Percentiles rank a stretch among this genome's conserved stretches.
These are phyloP conservation scores for Gambelia wislizenii DNA, from an alignment of 2,797 vertebrate genomes.

Conservation along the genomic window DNA sequence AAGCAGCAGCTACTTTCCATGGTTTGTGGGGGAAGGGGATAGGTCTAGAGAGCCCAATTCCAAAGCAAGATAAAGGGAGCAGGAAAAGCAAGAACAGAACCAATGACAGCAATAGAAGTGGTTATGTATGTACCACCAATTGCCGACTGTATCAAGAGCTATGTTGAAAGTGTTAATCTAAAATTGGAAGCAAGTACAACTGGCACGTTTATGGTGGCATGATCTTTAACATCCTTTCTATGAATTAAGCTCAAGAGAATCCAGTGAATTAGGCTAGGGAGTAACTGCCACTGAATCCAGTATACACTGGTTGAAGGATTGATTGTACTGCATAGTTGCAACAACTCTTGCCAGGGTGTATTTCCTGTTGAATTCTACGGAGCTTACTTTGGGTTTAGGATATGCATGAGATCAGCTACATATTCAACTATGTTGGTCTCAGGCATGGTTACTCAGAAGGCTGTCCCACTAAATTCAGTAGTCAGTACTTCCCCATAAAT, in stretches of 20 bases:
- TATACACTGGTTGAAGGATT: not conserved
- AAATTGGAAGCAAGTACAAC: not conserved
- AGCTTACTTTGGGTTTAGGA: not conserved
- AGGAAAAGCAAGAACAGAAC: not conserved
- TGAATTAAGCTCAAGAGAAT: not conserved
- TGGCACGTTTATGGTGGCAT: not conserved
- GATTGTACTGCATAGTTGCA: not conserved
- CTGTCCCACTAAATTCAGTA: too few relatives aligned
- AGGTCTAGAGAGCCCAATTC: too few relatives aligned
- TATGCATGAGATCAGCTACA: not conserved
- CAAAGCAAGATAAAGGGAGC: not conserved
- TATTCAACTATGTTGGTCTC: not conserved
- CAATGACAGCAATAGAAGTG: not conserved
- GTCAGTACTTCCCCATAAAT: too few relatives aligned
- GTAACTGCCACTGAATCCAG: not conserved
- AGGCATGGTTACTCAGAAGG: not conserved
- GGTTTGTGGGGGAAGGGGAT: not conserved
- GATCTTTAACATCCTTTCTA: not conserved
- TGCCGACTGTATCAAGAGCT: not conserved
- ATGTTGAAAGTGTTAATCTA: not conserved
- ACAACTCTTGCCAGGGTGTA: too few relatives aligned
- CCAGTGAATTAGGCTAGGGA: not conserved
- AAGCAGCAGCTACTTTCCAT: not conserved
- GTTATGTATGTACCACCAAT: not conserved
- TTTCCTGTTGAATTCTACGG: too few relatives aligned